Evolutionary conservation across 92 coral and sea anemone species (phyloP), one percentile per base, ranked within the genome.

Genomic region (Bergia puertoricense): DNA sequence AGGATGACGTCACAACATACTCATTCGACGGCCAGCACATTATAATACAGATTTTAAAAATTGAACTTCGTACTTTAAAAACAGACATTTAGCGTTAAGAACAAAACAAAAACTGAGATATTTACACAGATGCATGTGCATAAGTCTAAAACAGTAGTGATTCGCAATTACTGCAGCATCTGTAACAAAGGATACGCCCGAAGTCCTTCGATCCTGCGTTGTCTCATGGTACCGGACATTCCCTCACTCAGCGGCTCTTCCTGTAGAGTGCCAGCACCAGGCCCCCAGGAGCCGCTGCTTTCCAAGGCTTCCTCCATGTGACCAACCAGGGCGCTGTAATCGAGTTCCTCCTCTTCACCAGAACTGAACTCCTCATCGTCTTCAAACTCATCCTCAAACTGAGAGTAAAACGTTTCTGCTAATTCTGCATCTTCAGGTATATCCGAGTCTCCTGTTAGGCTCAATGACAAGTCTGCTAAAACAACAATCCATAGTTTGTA

Each of bases 371-470:
- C 98, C 22, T 93, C 97, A 65, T 92, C 95, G 30, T 93, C 96
- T 89, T 96, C 98, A 81, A 96, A 96, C 41, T 96, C 99, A 74
- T 95, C 88, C 39, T 96, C 99, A 90, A 96, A 96, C 91, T 96
- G 99, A 16, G 99, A 96, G 90, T 96, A 96, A 90, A 93, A 96
- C 0, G 99, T 96, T 76, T 96, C 99, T 36, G 99, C 99, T 6
- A 93, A 72, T 20, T 92, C 91, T 7, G 95, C 95, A 65, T 96
- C 99, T 75, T 93, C 99, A 22, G 99, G 99, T 38, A 96, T 94
- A 57, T 91, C 94, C 1, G 98, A 91, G 42, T 92, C 98, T 59
- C 89, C 88, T 0, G 98, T 96, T 18, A 93, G 88, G 77, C 91
- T 91, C 23, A 91, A 79, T 8, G 90, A 77, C 42, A 86, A 86